Evolutionary conservation across 2,113 vertebrate species (phyloP), one percentile per base, ranked within the genome.

Genomic region (Micronisus gabar): DNA sequence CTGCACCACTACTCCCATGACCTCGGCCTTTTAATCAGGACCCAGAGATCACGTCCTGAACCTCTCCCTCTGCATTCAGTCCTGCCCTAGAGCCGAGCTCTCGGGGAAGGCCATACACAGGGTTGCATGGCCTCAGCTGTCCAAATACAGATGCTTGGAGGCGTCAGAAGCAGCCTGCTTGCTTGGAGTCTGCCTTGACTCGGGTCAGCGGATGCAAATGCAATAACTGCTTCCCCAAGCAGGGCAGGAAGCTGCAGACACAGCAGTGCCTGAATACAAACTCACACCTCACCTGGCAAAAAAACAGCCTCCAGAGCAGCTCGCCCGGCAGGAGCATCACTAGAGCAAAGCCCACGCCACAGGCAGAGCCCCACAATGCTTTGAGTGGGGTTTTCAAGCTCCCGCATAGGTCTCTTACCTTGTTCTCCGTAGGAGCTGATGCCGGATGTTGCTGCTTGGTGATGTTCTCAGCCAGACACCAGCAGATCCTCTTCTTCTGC

Each of bases 401-500:
- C 12, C 96, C 14, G 1, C 19, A 0, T 8, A 14, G 17, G 26
- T 76, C n/a, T 74, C 86, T 99, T 98, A 99, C 99, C 99, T 99
- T 99, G 93, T 97, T 98, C 90, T 98, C 97, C 1, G 80, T 88
- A 83, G 97, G 86, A 13, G 97, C 96, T 2, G 98, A 95, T 52
- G 97, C 97, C 30, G 98, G 98, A 91, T 99, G 98, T 93, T 98
- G 98, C 98, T 99, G 99, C 97, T 99, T 99, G 43, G 98, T 97
- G 93, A 99, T 99, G 98, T 99, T 99, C 97, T 99, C 99, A 65
- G 98, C 98, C 98, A 99, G 98, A 98, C 99, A 99, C 99, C 99
- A 99, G 98, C 99, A 99, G 98, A 99, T 99, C 61, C 99, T 98
- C 84, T 98, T 98, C 98, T 99, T 99, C 98, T 99, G 99, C 98